Conservation (phyloP, 1,140 invertebrate genomes). For the Trachymyrmex septentrionalis region DNA sequence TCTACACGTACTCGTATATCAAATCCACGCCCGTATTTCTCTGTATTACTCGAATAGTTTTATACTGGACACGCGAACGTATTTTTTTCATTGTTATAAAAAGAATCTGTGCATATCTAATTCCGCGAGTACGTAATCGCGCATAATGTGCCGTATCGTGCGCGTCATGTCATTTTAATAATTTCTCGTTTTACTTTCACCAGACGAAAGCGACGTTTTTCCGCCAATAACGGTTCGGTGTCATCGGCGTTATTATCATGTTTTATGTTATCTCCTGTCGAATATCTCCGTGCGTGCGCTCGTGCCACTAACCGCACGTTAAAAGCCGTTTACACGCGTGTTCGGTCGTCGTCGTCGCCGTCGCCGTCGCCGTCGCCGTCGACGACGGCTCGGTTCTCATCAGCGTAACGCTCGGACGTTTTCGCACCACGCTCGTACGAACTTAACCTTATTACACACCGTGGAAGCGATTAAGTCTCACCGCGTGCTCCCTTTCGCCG, state of each 20-base stretch:
- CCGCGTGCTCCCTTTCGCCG: conserved; percentile 59
- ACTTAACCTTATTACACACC: conserved; percentile 73
- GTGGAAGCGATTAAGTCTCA: conserved; percentile 63
- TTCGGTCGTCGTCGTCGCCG: neutral
- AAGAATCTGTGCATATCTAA: conserved; percentile 1
- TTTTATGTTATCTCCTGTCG: conserved; percentile 66
- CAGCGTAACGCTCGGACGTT: conserved; percentile 57
- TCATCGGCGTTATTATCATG: conserved; percentile 64
- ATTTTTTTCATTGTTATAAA: neutral
- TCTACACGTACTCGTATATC: neutral
- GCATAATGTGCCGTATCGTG: neutral
- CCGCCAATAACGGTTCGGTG: conserved; percentile 7
- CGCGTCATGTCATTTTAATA: conserved; percentile 32
- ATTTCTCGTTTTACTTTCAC: conserved; percentile 60
- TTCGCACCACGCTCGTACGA: conserved; percentile 64
- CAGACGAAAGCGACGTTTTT: conserved; percentile 6
- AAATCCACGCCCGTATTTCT: neutral
- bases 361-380: conserved; percentile 25
- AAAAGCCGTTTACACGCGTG: conserved; percentile 58
- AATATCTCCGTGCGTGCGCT: conserved; percentile 46
- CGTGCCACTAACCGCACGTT: conserved; percentile 40
- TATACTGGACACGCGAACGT: neutral
- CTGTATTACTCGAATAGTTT: neutral
- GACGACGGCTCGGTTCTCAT: neutral
- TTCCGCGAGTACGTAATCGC: conserved; percentile 4